These are phyloP conservation scores for Lagorchestes hirsutus DNA, from an alignment of 2,797 vertebrate species.

Conservation along the genomic window DNA sequence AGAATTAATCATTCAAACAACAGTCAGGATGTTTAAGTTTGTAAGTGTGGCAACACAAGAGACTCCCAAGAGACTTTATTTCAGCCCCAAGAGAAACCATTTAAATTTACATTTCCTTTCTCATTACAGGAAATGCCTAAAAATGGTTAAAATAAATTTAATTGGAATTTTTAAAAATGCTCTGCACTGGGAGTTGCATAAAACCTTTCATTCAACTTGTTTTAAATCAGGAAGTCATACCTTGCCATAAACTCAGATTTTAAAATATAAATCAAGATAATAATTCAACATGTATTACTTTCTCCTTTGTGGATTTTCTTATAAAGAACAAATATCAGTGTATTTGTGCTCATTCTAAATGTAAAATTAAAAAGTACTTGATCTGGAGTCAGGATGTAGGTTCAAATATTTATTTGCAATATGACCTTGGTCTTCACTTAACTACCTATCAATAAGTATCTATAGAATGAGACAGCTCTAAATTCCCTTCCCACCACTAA, in stretches of 20 bases:
- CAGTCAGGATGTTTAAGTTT: background rate
- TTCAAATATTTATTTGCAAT: background rate
- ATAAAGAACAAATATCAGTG: background rate
- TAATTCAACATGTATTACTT: background rate
- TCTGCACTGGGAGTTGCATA: background rate
- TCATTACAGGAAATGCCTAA: background rate
- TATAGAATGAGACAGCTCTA: background rate
- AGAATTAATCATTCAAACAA: background rate
- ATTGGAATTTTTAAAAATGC: background rate
- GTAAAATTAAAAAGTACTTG: background rate
- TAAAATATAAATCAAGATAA: background rate
- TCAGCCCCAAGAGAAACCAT: background rate
- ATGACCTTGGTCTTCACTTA: background rate
- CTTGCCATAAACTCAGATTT: slow-evolving; percentile 14
- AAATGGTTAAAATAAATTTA: background rate
- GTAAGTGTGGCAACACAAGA: background rate
- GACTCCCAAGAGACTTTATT: background rate
- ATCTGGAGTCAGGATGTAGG: background rate
- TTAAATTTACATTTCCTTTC: background rate
- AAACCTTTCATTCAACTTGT: background rate
- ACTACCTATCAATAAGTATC: background rate
- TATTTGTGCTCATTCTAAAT: background rate
- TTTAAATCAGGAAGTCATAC: background rate
- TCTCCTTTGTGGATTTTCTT: background rate
- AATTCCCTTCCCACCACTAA: background rate